phyloP scores from a whole-genome alignment of 2,888 invertebrate genomes.

The Stenotaenia linearis region DNA sequence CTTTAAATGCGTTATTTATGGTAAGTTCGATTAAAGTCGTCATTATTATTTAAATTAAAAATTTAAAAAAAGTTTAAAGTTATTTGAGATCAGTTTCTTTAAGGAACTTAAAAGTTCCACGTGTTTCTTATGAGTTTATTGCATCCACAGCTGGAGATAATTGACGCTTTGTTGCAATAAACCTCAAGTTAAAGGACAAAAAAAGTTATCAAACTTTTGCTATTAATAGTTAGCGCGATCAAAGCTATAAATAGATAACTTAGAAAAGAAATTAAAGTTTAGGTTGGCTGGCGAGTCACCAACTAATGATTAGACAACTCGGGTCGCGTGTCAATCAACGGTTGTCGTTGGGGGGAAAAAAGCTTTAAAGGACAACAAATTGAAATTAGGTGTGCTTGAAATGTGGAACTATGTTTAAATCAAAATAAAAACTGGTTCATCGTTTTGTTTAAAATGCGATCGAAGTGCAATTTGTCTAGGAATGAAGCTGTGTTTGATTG shows the following conservation, averaged over 20 bases:
- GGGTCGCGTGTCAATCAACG: not conserved
- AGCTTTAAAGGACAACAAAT: not conserved
- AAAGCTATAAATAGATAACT: not conserved
- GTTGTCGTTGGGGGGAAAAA: not conserved
- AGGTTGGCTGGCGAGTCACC: not conserved
- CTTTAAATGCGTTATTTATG: no score
- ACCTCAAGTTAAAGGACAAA: not conserved
- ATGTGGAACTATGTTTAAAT: not conserved
- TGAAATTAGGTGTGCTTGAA: not conserved
- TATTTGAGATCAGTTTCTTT: not conserved
- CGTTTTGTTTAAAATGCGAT: no score
- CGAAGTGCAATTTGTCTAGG: no score
- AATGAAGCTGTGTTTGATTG: no score
- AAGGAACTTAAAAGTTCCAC: not conserved
- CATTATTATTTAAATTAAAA: no score
- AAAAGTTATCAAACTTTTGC: not conserved
- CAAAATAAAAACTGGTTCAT: no score
- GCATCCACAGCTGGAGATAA: not conserved
- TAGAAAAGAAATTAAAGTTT: not conserved
- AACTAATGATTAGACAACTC: not conserved
- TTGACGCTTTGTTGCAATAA: slow-evolving; percentile 13
- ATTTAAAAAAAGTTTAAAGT: not conserved
- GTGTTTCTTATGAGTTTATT: not conserved
- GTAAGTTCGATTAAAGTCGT: no score
- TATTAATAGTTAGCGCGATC: not conserved